These are phyloP conservation scores for Anableps anableps DNA, from an alignment of 2,797 vertebrate genomes.

Conservation along the genomic window DNA sequence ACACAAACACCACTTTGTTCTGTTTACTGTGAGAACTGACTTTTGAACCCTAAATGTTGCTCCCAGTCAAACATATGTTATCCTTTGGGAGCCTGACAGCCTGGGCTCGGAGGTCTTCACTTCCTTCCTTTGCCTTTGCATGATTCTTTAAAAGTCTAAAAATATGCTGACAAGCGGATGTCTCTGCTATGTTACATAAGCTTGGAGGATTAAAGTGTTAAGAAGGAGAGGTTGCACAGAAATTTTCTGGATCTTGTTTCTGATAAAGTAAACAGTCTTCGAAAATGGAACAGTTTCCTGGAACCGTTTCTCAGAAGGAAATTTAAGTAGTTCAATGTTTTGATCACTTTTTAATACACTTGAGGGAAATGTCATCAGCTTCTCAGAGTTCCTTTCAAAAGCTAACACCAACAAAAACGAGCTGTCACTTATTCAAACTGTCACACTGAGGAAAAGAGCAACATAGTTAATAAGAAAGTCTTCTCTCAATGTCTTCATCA, in stretches of 20 bases:
- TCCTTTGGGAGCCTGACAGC: conserved; percentile 66
- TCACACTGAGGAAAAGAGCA: not conserved
- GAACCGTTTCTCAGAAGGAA: conserved; percentile 55
- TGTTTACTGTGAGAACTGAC: conserved; percentile 79
- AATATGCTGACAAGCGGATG: conserved; percentile 74
- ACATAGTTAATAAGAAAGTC: not conserved
- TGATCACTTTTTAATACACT: not conserved
- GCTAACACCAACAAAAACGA: not conserved
- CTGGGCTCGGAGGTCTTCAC: conserved; percentile 44
- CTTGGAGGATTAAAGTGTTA: conserved; percentile 67
- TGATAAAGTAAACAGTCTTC: conserved; percentile 67
- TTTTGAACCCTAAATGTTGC: conserved; percentile 48
- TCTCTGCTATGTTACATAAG: conserved; percentile 75
- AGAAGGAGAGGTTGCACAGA: conserved; percentile 72
- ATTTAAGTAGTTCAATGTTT: not conserved
- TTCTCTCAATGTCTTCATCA: not conserved
- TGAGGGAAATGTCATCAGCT: not conserved
- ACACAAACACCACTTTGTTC: conserved; percentile 75
- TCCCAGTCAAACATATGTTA: conserved; percentile 66
- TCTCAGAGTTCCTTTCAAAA: not conserved
- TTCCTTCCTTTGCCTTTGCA: conserved; percentile 75
- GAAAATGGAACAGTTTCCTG: conserved; percentile 67
- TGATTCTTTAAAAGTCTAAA: conserved; percentile 74
- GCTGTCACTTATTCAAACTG: not conserved
- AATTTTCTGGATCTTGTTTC: conserved; percentile 64